Evolutionary conservation across 2,888 invertebrate genomes (phyloP).

Genomic region (Lasioglossum marginatum): DNA sequence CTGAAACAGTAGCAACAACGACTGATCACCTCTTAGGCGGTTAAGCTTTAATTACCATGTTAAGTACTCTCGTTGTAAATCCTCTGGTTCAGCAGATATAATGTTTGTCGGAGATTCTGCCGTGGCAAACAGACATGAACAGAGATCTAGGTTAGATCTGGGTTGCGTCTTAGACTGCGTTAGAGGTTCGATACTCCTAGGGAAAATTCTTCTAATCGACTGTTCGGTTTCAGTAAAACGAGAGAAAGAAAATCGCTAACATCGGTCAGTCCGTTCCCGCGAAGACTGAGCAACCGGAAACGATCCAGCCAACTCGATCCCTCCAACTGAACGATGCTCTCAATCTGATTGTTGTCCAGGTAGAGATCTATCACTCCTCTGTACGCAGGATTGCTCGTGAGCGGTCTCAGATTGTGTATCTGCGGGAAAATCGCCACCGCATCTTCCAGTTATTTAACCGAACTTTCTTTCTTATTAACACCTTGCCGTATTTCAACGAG

Average conservation of each 20-base stretch:
- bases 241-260: conserved; percentile 83
- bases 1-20: conserved; percentile 84
- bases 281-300: conserved; percentile 91
- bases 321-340: conserved; percentile 89
- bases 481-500: too few relatives aligned
- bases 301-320: conserved; percentile 91
- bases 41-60: conserved; percentile 19
- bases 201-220: not conserved
- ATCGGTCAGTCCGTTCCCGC: conserved; percentile 90
- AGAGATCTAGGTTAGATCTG: not conserved
- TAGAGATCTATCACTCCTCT: conserved; percentile 90
- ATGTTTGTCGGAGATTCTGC: not conserved
- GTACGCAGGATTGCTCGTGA: conserved; percentile 89
- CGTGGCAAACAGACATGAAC: not conserved
- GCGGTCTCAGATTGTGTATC: conserved; percentile 88
- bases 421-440: conserved; percentile 76
- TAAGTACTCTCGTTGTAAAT: conserved; percentile 24
- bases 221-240: conserved; percentile 34
- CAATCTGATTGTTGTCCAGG: conserved; percentile 91
- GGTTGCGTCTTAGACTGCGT: not conserved
- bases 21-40: not conserved
- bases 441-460: not conserved
- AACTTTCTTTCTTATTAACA: not conserved
- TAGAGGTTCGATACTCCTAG: not conserved
- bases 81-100: not conserved